These are phyloP conservation scores for Platycercus adscitus DNA, from an alignment of 2,113 vertebrate genomes.

Conservation along the genomic window DNA sequence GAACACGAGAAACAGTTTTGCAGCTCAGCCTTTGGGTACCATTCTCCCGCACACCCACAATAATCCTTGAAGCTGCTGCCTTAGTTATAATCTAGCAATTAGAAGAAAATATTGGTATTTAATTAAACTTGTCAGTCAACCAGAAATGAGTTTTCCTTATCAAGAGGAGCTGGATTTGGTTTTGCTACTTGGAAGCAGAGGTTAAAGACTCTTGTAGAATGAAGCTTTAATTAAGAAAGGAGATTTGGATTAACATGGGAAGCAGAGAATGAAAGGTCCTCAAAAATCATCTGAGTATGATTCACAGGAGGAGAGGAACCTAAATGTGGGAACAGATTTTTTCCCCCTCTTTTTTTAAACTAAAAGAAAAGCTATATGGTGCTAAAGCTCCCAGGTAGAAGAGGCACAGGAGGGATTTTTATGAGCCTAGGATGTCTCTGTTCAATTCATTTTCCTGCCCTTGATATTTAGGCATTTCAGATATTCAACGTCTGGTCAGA, in stretches of 20 bases:
- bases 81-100: conserved; percentile 62
- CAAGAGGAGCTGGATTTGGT: conserved; percentile 37
- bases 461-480: conserved; percentile 17
- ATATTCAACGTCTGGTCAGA: not conserved
- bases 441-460: not conserved
- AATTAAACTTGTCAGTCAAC: conserved; percentile 70
- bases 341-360: not conserved
- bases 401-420: not conserved
- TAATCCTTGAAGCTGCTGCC: conserved; percentile 23
- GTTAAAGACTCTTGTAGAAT: not conserved
- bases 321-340: conserved; percentile 43
- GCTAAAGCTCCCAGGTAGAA: not conserved
- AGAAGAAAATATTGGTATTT: conserved; percentile 52
- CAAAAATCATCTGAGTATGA: conserved; percentile 25
- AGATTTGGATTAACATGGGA: conserved; percentile 59
- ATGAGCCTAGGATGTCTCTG: not conserved
- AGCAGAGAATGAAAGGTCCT: conserved; percentile 34
- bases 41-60: not conserved
- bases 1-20: not conserved
- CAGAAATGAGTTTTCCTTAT: conserved; percentile 48
- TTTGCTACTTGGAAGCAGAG: conserved; percentile 15
- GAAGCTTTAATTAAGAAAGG: conserved; percentile 61
- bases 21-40: not conserved
- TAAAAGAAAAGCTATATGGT: not conserved
- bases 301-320: conserved; percentile 38